These are phyloP conservation scores for Volucella inflata DNA, from an alignment of 2,888 invertebrate genomes.

Conservation along the genomic window DNA sequence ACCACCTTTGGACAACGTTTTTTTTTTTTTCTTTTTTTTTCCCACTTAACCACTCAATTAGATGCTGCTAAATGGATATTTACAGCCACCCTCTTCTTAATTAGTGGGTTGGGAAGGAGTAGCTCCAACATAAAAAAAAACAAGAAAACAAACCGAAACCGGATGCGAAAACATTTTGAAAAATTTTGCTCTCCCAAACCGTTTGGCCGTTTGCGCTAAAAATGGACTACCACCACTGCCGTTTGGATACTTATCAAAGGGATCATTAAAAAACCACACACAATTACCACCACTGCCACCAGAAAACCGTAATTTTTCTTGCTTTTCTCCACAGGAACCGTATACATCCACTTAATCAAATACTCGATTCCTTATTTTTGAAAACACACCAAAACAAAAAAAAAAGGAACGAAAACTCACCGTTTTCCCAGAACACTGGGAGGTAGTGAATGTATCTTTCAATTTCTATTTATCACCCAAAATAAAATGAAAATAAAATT, in stretches of 20 bases:
- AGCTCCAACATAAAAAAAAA: neutral
- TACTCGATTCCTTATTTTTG: neutral
- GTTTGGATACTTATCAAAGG: constrained; percentile 28
- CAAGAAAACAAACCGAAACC: constrained; percentile 5
- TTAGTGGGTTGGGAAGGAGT: neutral
- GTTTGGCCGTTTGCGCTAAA: neutral
- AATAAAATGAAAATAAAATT: constrained; percentile 20
- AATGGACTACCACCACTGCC: constrained; percentile 5
- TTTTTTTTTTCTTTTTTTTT: neutral
- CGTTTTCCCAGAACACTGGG: constrained; percentile 8
- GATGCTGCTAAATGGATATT: constrained; percentile 25
- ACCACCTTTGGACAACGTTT: constrained; percentile 2
- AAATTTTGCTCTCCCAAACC: constrained; percentile 1
- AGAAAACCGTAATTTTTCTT: constrained; percentile 22
- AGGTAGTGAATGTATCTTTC: constrained; percentile 6
- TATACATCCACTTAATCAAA: neutral
- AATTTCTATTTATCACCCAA: constrained; percentile 23
- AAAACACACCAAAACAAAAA: neutral
- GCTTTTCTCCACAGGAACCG: neutral
- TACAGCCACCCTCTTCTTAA: constrained; percentile 36
- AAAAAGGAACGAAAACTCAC: constrained; percentile 16
- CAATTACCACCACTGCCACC: constrained; percentile 25
- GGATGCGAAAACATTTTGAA: constrained; percentile 23
- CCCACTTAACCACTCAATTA: constrained; percentile 13
- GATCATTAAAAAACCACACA: constrained; percentile 30